phyloP scores from a whole-genome alignment of 2,113 vertebrate genomes.

The Mormyrus lacerda region DNA sequence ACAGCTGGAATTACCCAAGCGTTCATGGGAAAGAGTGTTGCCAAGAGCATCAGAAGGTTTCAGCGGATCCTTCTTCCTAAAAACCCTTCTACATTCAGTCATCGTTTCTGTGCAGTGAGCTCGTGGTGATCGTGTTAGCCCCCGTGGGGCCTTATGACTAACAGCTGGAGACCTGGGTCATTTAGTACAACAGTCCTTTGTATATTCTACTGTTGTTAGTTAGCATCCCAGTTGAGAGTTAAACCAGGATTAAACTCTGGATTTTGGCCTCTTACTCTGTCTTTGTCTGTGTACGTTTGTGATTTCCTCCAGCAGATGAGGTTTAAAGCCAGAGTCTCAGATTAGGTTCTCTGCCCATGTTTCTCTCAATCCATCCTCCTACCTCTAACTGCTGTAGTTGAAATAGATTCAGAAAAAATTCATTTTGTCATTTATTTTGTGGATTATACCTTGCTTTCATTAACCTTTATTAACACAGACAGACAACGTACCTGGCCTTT shows the following conservation, averaged over 20 bases:
- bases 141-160: neutral
- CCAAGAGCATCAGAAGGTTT: constrained; percentile 37
- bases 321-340: neutral
- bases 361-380: neutral
- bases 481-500: neutral
- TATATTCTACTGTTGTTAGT: neutral
- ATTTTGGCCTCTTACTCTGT: neutral
- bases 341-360: neutral
- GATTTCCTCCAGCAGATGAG: neutral
- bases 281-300: neutral
- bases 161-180: neutral
- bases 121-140: neutral
- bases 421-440: neutral
- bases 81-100: neutral
- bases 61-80: constrained; percentile 5
- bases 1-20: constrained; percentile 49
- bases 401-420: neutral
- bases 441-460: neutral
- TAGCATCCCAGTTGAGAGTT: neutral
- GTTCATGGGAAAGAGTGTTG: constrained; percentile 40
- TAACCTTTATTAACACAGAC: neutral
- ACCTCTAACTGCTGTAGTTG: neutral
- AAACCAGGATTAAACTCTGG: neutral
- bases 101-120: neutral
- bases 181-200: neutral